Evolutionary conservation across 1,140 invertebrate genomes (phyloP), one percentile per base, ranked within the genome.

Genomic region (Galendromus occidentalis): DNA sequence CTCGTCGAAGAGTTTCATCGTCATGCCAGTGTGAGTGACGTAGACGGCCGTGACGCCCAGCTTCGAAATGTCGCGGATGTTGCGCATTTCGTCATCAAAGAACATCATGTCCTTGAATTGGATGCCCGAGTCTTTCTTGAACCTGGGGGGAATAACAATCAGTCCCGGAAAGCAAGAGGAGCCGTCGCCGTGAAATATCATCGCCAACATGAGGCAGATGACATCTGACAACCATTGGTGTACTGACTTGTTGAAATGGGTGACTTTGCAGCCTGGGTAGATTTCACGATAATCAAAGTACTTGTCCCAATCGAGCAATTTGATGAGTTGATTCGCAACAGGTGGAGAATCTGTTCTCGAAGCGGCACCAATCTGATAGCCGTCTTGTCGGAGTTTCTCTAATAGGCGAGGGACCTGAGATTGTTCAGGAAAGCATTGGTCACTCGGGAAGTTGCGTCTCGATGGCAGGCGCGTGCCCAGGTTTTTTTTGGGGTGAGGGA

Each of bases 231-330:
- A 30, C 20, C 22, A 45, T 28, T 22, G 6, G 14, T 29, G 18
- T 47, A 76, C 76, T 78, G 79, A 85, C 84, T 76, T 80, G 64
- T 78, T 75, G 75, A 87, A 86, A 76, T 88, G 85, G 63, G 74
- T 78, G 12, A 78, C 74, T 79, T 88, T 87, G 66, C 73, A 76
- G 20, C 84, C 85, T 30, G 85, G 85, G 78, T 84, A 86, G 67
- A 87, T 87, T 76, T 87, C 82, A 72, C 81, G 80, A 69, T 83
- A 83, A 20, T 77, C 76, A 69, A 87, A 83, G 74, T 82, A 86
- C 70, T 82, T 79, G 18, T 84, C 75, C 84, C 84, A 87, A 25
- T 78, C 79, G 72, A 85, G 84, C 29, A 86, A 73, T 14, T 81
- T 67, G 5, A 86, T 68, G n/a, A 88, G 75, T 68, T 84, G 78